A percentile compares a stretch with the other conserved stretches of the same genome.
These are phyloP conservation scores for Heliconius hortense DNA, from an alignment of 2,888 invertebrate genomes.

Conservation along the genomic window DNA sequence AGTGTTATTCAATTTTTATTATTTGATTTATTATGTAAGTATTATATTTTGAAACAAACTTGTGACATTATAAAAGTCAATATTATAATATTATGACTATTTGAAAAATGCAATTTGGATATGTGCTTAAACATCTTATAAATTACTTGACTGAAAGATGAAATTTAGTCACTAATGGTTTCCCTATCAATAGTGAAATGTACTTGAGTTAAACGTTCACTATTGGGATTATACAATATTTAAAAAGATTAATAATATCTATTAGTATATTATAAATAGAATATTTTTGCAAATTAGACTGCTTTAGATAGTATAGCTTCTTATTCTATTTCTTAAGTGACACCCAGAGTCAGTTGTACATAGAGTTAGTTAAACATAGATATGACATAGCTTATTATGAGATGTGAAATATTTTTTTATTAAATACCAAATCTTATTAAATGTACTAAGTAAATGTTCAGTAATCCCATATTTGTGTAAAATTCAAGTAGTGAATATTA, in stretches of 20 bases:
- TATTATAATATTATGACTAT: neutral
- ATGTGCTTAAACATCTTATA: neutral
- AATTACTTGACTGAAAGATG: neutral
- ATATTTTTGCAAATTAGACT: slow-evolving; percentile 30
- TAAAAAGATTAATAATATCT: neutral
- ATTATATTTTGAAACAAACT: neutral
- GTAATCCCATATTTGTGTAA: slow-evolving; percentile 28
- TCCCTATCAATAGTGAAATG: neutral
- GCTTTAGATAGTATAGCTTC: slow-evolving; percentile 28
- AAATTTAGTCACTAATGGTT: neutral
- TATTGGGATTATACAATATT: neutral
- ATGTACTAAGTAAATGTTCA: slow-evolving; percentile 32
- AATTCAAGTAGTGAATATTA: slow-evolving; percentile 18
- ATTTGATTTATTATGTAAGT: neutral
- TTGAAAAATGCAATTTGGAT: neutral
- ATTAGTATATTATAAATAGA: slow-evolving; percentile 19
- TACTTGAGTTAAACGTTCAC: neutral
- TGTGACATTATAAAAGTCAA: neutral
- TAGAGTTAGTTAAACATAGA: slow-evolving; percentile 44
- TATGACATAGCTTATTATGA: slow-evolving; percentile 40
- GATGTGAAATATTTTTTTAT: slow-evolving; percentile 63
- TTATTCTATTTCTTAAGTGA: slow-evolving; percentile 27
- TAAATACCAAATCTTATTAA: slow-evolving; percentile 61
- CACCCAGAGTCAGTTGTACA: slow-evolving; percentile 62
- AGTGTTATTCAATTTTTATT: slow-evolving; percentile 1